phyloP scores from a whole-genome alignment of 2,888 invertebrate species.

The Epirrhoe alternata region DNA sequence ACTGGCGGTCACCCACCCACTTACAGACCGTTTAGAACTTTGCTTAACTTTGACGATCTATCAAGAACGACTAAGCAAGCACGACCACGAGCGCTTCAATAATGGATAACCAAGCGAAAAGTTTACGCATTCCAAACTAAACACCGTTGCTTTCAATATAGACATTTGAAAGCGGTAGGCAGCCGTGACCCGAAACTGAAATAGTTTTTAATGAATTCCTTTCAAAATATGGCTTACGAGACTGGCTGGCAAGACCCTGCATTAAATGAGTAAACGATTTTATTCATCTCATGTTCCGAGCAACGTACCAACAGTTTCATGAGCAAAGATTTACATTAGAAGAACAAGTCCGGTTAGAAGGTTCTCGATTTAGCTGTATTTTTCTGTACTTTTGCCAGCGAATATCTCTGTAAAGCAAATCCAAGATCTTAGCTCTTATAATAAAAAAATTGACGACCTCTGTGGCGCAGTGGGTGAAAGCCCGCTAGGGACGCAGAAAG shows the following conservation, averaged over 20 bases:
- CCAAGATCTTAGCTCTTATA: too few relatives aligned
- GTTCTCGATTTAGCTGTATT: too few relatives aligned
- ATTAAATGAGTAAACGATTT: conserved; percentile 17
- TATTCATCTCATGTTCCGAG: conserved; percentile 18
- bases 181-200: conserved; percentile 37
- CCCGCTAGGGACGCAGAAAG: too few relatives aligned
- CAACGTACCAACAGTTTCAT: conserved; percentile 2
- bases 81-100: too few relatives aligned
- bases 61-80: too few relatives aligned
- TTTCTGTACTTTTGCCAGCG: too few relatives aligned
- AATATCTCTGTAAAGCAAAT: too few relatives aligned
- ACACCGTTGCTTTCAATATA: background rate
- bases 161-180: background rate
- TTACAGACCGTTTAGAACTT: too few relatives aligned
- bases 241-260: conserved; percentile 4
- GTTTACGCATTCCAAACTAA: background rate
- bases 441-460: too few relatives aligned
- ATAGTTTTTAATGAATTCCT: conserved; percentile 41
- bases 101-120: background rate
- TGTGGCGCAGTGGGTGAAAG: too few relatives aligned
- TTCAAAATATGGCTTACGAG: conserved; percentile 27
- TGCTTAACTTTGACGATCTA: too few relatives aligned
- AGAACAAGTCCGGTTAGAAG: background rate
- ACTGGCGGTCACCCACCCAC: too few relatives aligned
- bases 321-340: background rate